Evolutionary conservation across 1,140 invertebrate species (phyloP), one percentile per base, ranked within the genome.

Genomic region (Drosophila baimaii): DNA sequence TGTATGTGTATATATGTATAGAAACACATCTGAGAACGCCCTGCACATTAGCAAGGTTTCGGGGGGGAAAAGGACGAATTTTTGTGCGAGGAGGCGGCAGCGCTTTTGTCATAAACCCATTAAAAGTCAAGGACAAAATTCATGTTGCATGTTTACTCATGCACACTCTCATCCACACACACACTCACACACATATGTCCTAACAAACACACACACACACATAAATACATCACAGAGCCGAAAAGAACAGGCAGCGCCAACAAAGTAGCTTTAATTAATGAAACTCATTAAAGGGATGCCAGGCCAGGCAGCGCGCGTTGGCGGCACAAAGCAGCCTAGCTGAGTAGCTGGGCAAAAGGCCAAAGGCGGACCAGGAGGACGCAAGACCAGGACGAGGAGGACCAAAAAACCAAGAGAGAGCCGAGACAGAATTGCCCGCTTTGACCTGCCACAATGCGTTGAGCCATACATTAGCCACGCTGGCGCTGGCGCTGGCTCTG

Each of bases 211-310:
- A 54, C 10, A 35, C 51, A 54, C 51, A 47, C 49, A 64, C 39
- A 65, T 33, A 61, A 57, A 65, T 23, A 54, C 55, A 75, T 59
- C 68, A 63, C 61, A 71, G 54, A 47, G 62, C 43, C 37, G 44
- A 27, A 77, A 54, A 39, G 58, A 81, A 59, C 63, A 70, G 64
- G 75, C 76, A 71, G 75, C 37, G 74, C 51, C 72, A 82, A 85
- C 77, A 81, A 88, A 89, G 84, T 89, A 89, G 80, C 84, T 90
- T 89, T 89, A 89, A 89, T 89, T 89, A 89, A 89, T 89, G 84
- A 75, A 89, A 89, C 84, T 89, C 84, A 89, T 89, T 89, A 89
- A 89, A 89, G 77, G 41, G 47, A 69, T 78, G 74, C 68, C 81
- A 64, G 47, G 39, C 59, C 41, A 43, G 37, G 57, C 44, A 47